Percentiles rank a stretch among this genome's conserved stretches.
Conservation (phyloP, 2,888 invertebrate species). For the Cephus sareptanus region DNA sequence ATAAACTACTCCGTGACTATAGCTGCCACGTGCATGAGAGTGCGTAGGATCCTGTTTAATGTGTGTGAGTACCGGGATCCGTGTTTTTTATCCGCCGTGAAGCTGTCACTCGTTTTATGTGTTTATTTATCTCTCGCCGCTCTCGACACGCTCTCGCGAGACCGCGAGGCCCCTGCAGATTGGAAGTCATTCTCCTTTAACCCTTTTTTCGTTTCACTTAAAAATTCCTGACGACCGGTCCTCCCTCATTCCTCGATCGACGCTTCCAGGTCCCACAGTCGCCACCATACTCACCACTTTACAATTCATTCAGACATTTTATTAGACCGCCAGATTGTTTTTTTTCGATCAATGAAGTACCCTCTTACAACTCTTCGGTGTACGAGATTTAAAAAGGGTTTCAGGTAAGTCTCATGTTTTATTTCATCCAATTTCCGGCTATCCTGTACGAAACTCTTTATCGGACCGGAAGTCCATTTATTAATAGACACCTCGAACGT, state of each 20-base stretch:
- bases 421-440: too few species aligned
- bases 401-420: too few species aligned
- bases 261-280: background rate
- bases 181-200: slow-evolving; percentile 34
- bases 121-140: slow-evolving; percentile 51
- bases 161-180: slow-evolving; percentile 23
- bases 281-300: too few species aligned
- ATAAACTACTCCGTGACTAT: background rate
- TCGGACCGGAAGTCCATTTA: too few species aligned
- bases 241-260: slow-evolving; percentile 20
- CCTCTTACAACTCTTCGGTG: too few species aligned
- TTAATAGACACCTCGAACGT: too few species aligned
- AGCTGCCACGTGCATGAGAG: slow-evolving; percentile 3
- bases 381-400: too few species aligned
- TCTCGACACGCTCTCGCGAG: slow-evolving; percentile 24
- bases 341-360: too few species aligned
- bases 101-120: slow-evolving; percentile 56
- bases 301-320: too few species aligned
- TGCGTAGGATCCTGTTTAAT: slow-evolving; percentile 29
- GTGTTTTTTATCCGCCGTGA: slow-evolving; percentile 50
- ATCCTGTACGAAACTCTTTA: too few species aligned
- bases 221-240: slow-evolving; percentile 39
- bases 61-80: slow-evolving; percentile 5
- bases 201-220: slow-evolving; percentile 22
- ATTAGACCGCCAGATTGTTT: too few species aligned